Base-by-base conservation (phyloP, 2,888 invertebrate genomes). In the Nomada ruficornis region DNA sequence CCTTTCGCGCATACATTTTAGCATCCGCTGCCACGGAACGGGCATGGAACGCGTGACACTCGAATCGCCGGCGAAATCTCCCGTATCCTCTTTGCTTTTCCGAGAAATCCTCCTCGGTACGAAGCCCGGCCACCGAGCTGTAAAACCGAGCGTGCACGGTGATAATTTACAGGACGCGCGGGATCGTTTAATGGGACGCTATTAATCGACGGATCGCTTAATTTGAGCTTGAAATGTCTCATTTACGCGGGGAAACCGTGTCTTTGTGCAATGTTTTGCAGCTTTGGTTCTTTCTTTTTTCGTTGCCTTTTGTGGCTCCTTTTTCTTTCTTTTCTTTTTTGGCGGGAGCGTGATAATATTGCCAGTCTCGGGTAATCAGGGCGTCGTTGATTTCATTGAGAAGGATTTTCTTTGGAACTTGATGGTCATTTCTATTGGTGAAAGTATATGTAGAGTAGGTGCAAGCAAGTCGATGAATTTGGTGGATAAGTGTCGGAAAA, bases 1-100 rank as follows among this genome's bases (percentile, higher is more conserved):
- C 89, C 89, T 70, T 59, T 29, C 80, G 72, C 73, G 86, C 78
- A 83, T 86, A 88, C 81, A 86, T 78, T 86, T 78, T 78, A 63
- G 60, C 54, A 62, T 72, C 20, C 36, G 72, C 84, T 71, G 64
- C 71, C 72, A 42, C 55, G 65, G 5, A 20, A 29, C 18, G 23
- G 20, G 44, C 60, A 50, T 20, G 26, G 50, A 13, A 44, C 59
- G 44, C 57, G 64, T 13, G 55, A 71, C 79, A 74, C 72, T 55
- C 47, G 71, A 20, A 72, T 36, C 65, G 63, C 44, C 57, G 63
- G 29, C 50, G 2, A 60, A 54, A 54, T 77, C 77, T 75, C n/a
- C 65, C 52, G 20, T 50, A 50, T 44, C 42, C 65, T 59, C 52
- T 20, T 75, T 52, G 47, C 64, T 59, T 54, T 80, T 67, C 71